These are phyloP conservation scores for Myocastor coypus DNA, from an alignment of 2,113 vertebrate species.

Conservation along the genomic window DNA sequence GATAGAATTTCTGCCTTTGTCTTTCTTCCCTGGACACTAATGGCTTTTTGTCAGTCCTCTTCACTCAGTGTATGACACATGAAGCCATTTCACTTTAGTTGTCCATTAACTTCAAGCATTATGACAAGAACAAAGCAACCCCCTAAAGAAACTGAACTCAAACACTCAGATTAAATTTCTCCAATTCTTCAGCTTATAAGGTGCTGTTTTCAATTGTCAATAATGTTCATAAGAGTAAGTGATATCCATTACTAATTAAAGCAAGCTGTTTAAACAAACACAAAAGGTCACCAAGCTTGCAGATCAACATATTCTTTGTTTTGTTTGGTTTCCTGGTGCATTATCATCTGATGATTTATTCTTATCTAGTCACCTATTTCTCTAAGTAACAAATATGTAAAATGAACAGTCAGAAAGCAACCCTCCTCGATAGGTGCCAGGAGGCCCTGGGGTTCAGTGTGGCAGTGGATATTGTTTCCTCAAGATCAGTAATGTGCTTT, in stretches of 20 bases:
- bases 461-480: slow-evolving; percentile 48
- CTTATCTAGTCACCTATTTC: slow-evolving; percentile 77
- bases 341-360: slow-evolving; percentile 76
- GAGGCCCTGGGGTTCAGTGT: slow-evolving; percentile 50
- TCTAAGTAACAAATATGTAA: slow-evolving; percentile 73
- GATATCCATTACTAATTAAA: slow-evolving; percentile 86
- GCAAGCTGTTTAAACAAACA: slow-evolving; percentile 85
- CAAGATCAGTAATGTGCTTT: slow-evolving; percentile 51
- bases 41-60: slow-evolving; percentile 94
- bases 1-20: slow-evolving; percentile 92
- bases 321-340: slow-evolving; percentile 75
- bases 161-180: slow-evolving; percentile 88
- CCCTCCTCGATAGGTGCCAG: slow-evolving; percentile 49
- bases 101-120: slow-evolving; percentile 92
- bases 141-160: slow-evolving; percentile 86
- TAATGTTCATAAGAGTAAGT: slow-evolving; percentile 83
- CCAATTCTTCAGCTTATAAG: slow-evolving; percentile 83
- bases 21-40: slow-evolving; percentile 93
- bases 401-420: slow-evolving; percentile 65
- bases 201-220: slow-evolving; percentile 85
- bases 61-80: slow-evolving; percentile 93
- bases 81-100: slow-evolving; percentile 90
- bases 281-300: slow-evolving; percentile 79
- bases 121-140: slow-evolving; percentile 90
- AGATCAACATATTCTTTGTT: slow-evolving; percentile 81